These are phyloP conservation scores for Aurelia sp. DNA, from an alignment of 30 jellyfish, hydroid and myxozoan species.

Conservation along the genomic window DNA sequence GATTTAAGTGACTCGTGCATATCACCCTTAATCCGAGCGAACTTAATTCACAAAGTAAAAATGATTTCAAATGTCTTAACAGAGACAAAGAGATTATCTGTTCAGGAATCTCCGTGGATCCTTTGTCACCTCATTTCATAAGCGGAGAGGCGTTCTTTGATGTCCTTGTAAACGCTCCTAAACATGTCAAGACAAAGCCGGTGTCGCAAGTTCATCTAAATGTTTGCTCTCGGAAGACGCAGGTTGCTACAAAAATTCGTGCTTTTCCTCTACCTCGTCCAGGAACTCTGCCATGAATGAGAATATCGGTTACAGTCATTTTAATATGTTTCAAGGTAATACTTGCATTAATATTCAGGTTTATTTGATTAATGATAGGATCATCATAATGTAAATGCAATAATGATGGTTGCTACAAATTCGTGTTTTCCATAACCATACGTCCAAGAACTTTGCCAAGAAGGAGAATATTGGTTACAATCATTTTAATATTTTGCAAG, in stretches of 20 bases:
- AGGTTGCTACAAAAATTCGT: too few relatives aligned
- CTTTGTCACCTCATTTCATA: conserved; percentile 42
- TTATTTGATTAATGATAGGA: not conserved
- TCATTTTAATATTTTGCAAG: not conserved
- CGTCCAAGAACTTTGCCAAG: not conserved
- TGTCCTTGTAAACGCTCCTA: not conserved
- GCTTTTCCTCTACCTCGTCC: too few relatives aligned
- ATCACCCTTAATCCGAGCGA: conserved; percentile 51
- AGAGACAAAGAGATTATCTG: conserved; percentile 54
- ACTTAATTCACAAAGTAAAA: conserved; percentile 46
- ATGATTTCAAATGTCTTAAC: conserved; percentile 25
- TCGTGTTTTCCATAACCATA: not conserved
- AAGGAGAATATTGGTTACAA: too few relatives aligned
- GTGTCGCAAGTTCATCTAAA: too few relatives aligned
- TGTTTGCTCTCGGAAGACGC: not conserved
- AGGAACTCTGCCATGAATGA: not conserved
- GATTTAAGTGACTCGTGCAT: conserved; percentile 56
- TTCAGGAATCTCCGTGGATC: conserved; percentile 39
- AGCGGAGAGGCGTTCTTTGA: conserved; percentile 39
- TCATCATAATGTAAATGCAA: too few relatives aligned
- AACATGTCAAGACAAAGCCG: not conserved
- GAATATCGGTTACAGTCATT: not conserved
- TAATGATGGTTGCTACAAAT: not conserved
- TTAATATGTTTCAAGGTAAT: conserved; percentile 31
- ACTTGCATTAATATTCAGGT: not conserved